Evolutionary conservation across 1,140 invertebrate species (phyloP), one percentile per base, ranked within the genome.

Genomic region (Leptonema lineaticorne): DNA sequence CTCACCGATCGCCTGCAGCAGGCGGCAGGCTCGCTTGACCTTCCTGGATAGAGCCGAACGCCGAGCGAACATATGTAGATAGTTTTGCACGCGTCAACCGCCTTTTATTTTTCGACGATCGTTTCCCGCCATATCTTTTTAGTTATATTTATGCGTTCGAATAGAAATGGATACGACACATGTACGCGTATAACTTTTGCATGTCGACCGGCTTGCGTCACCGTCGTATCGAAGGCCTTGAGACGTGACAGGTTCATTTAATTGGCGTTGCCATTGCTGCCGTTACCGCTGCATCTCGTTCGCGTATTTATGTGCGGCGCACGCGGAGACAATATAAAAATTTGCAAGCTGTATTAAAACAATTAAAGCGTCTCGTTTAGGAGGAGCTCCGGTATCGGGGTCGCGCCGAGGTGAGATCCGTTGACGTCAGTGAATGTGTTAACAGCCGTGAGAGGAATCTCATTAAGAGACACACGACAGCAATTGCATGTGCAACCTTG

Each of bases 401-500:
- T 45, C 59, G 24, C 26, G 7, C 22, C 14, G 6, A 18, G 50
- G 16, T 6, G 16, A 18, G 14, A 22, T 9, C 37, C 3, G 37
- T 9, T 28, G 56, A 28, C 56, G 37, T 18, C 33, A 24, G 59
- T 45, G 59, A 62, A 62, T 27, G 59, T 59, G 57, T 59, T 59
- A 59, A 59, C 28, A 37, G 62, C 27, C 62, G 62, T 50, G 62
- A 64, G 62, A 64, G 45, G 62, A 64, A 64, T 64, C 62, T 64
- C 62, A 64, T 64, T 64, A 63, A 57, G 8, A 18, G 26, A 22
- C 9, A 20, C 22, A 14, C 60, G 41, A 18, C 59, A 33, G 33
- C 50, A 64, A 64, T 64, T 64, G 62, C 62, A 64, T 64, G 62
- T 64, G 45, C 62, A 64, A 64, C 62, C 62, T 64, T 64, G 62